Conservation (phyloP, 2,797 vertebrate genomes). For the Zalophus californianus region DNA sequence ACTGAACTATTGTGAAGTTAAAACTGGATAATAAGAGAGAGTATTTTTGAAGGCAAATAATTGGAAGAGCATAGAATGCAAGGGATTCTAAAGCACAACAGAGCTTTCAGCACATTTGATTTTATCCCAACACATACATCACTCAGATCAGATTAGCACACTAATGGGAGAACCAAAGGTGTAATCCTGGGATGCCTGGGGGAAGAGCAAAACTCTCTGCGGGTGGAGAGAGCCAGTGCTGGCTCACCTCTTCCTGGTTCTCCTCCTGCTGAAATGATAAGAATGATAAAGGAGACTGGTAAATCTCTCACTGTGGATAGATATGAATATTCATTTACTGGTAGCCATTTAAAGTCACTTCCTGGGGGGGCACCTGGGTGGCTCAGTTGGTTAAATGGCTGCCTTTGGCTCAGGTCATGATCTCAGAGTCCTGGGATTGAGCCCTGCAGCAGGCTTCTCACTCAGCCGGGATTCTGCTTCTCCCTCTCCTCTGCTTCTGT, state of each 20-base stretch:
- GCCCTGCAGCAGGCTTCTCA: not conserved
- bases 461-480: not conserved
- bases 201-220: not conserved
- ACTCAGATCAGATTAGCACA: not conserved
- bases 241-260: not conserved
- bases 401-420: not conserved
- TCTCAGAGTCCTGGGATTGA: not conserved
- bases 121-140: not conserved
- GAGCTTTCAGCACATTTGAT: constrained; percentile 43
- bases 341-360: not conserved
- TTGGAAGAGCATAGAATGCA: not conserved
- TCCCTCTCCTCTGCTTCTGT: not conserved
- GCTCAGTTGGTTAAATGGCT: not conserved
- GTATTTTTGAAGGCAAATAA: constrained; percentile 12
- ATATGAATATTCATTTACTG: not conserved
- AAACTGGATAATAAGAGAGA: not conserved
- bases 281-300: not conserved
- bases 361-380: not conserved
- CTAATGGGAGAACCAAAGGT: not conserved
- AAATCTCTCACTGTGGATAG: not conserved
- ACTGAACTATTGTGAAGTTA: not conserved
- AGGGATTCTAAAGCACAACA: not conserved
- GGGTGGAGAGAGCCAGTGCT: not conserved
- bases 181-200: not conserved
- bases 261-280: not conserved